Percentiles rank a stretch among this genome's conserved stretches.
phyloP scores from a whole-genome alignment of 2,888 invertebrate genomes.

The Teinopalpus imperialis region DNA sequence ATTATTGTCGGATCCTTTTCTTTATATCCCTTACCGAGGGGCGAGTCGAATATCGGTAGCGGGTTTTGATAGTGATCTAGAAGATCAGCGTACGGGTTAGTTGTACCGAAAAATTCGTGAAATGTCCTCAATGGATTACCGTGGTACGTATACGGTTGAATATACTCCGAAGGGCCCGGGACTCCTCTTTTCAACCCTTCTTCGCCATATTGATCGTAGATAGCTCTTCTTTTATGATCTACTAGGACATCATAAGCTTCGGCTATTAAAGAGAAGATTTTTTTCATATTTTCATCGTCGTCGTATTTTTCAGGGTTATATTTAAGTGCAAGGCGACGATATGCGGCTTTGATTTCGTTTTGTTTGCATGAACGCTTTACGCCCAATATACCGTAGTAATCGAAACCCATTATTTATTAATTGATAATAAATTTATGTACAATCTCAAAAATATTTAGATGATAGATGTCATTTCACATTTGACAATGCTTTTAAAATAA shows the following conservation, averaged over 20 bases:
- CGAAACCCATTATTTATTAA: constrained; percentile 81
- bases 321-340: constrained; percentile 79
- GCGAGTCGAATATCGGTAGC: constrained; percentile 83
- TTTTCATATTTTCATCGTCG: constrained; percentile 67
- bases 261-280: constrained; percentile 84
- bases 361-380: constrained; percentile 84
- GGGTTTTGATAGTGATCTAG: constrained; percentile 85
- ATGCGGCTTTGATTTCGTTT: constrained; percentile 87
- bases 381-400: constrained; percentile 90
- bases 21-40: constrained; percentile 83
- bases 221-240: constrained; percentile 85
- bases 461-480: constrained; percentile 2
- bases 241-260: constrained; percentile 92
- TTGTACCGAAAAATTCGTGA: constrained; percentile 91
- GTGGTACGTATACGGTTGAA: constrained; percentile 90
- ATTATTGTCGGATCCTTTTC: constrained; percentile 80
- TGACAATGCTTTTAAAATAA: too few species aligned
- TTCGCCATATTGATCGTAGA: constrained; percentile 95
- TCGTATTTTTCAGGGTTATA: constrained; percentile 82
- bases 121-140: constrained; percentile 89
- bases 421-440: constrained; percentile 2
- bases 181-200: constrained; percentile 92
- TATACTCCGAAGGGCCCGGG: constrained; percentile 84
- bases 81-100: constrained; percentile 91
- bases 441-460: constrained; percentile 6